These are phyloP conservation scores for Campodea augens DNA, from an alignment of 1,140 invertebrate genomes.

Conservation along the genomic window DNA sequence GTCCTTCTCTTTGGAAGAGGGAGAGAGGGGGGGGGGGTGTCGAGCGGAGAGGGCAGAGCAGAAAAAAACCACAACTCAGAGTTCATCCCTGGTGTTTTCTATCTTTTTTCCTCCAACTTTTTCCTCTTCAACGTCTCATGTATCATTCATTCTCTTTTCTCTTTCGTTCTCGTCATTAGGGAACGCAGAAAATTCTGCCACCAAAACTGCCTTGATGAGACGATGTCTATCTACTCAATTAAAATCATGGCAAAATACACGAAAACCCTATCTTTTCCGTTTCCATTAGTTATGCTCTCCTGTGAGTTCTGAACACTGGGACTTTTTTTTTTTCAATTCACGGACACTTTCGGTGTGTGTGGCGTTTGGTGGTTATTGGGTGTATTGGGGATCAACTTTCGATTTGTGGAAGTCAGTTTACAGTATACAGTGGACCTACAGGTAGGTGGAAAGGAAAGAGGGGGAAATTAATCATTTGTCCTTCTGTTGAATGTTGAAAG, in stretches of 20 bases:
- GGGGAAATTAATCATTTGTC: too few species aligned
- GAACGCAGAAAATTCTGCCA: slow-evolving; percentile 7
- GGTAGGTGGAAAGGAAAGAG: slow-evolving; percentile 4
- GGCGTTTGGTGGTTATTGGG: slow-evolving; percentile 1
- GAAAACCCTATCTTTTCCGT: slow-evolving; percentile 18
- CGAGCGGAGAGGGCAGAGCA: too few species aligned
- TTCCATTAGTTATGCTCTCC: slow-evolving; percentile 18
- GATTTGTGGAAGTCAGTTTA: slow-evolving; percentile 4
- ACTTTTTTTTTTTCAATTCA: too few species aligned
- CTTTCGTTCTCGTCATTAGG: not conserved
- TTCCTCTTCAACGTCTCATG: slow-evolving; percentile 7
- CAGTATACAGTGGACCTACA: slow-evolving; percentile 3
- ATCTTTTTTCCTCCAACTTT: too few species aligned
- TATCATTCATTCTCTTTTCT: slow-evolving; percentile 5
- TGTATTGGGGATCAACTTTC: not conserved
- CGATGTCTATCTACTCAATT: slow-evolving; percentile 18
- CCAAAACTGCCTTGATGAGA: slow-evolving; percentile 12
- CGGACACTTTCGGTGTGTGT: too few species aligned
- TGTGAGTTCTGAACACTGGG: too few species aligned
- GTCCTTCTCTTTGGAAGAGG: too few species aligned
- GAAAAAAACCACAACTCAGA: too few species aligned
- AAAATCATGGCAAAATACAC: slow-evolving; percentile 17
- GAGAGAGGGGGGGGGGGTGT: too few species aligned
- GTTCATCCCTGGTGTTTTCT: too few species aligned
- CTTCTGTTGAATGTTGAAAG: too few species aligned